Conservation (phyloP, 1,140 invertebrate genomes). For the Hylyphantes graminicola region DNA sequence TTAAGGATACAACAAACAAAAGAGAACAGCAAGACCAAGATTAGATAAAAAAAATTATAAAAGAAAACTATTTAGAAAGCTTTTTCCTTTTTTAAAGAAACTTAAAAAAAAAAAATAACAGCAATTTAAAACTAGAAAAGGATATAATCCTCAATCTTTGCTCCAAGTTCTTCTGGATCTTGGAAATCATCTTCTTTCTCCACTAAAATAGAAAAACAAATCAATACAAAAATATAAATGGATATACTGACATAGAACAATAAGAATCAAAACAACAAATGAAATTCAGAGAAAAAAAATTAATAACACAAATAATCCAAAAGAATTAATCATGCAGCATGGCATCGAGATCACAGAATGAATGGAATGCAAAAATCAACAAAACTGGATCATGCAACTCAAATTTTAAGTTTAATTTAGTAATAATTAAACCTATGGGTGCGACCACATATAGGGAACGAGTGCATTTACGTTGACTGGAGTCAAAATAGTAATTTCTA, state of each 20-base stretch:
- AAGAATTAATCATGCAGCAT: too few relatives aligned
- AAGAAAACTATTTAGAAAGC: neutral
- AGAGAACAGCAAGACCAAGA: neutral
- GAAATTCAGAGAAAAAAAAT: neutral
- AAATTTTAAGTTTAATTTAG: too few relatives aligned
- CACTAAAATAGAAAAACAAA: constrained; percentile 33
- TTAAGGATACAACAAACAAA: constrained; percentile 60
- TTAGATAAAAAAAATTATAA: neutral
- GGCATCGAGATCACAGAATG: too few relatives aligned
- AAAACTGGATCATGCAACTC: too few relatives aligned
- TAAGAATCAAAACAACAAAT: too few relatives aligned
- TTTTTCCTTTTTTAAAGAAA: neutral
- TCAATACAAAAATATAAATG: neutral
- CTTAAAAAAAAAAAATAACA: neutral
- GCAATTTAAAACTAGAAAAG: constrained; percentile 61
- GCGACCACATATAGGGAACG: too few relatives aligned
- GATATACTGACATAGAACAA: neutral
- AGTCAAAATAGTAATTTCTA: too few relatives aligned
- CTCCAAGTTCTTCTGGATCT: constrained; percentile 69
- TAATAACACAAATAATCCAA: too few relatives aligned
- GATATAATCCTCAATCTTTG: constrained; percentile 70
- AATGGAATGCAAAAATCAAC: too few relatives aligned
- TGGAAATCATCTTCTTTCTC: constrained; percentile 64
- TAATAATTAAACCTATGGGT: too few relatives aligned
- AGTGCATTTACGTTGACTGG: too few relatives aligned